These are phyloP conservation scores for Florisuga fusca DNA, from an alignment of 2,797 vertebrate genomes.

Conservation along the genomic window DNA sequence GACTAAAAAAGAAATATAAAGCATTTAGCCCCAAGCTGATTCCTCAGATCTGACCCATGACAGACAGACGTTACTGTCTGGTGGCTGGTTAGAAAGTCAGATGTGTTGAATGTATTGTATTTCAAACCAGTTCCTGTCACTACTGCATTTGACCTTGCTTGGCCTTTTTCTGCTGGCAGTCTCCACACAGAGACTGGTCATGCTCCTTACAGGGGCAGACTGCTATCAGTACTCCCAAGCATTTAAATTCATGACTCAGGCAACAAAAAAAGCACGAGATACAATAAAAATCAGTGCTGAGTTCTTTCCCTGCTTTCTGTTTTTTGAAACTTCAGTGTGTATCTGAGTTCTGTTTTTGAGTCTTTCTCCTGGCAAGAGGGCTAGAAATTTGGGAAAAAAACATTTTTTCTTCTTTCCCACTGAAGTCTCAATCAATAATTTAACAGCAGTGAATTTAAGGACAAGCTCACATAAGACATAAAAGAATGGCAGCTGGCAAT, in stretches of 20 bases:
- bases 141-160: background rate
- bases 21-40: background rate
- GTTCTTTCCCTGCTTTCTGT: background rate
- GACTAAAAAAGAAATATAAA: background rate
- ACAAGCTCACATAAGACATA: background rate
- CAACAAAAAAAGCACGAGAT: background rate
- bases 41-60: background rate
- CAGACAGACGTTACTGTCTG: constrained; percentile 2
- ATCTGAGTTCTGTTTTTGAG: background rate
- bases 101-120: constrained; percentile 28
- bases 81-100: background rate
- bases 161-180: constrained; percentile 46
- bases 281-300: background rate
- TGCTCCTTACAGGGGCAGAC: background rate
- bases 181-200: background rate
- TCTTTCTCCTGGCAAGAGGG: background rate
- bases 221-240: constrained; percentile 1
- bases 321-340: background rate
- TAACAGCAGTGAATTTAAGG: background rate
- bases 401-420: background rate
- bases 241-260: constrained; percentile 37
- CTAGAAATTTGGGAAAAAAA: background rate
- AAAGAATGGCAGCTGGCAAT: background rate
- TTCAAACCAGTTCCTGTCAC: constrained; percentile 35
- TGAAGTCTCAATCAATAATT: background rate